These are phyloP conservation scores for Lynx canadensis DNA, from an alignment of 2,113 vertebrate species.

Conservation along the genomic window DNA sequence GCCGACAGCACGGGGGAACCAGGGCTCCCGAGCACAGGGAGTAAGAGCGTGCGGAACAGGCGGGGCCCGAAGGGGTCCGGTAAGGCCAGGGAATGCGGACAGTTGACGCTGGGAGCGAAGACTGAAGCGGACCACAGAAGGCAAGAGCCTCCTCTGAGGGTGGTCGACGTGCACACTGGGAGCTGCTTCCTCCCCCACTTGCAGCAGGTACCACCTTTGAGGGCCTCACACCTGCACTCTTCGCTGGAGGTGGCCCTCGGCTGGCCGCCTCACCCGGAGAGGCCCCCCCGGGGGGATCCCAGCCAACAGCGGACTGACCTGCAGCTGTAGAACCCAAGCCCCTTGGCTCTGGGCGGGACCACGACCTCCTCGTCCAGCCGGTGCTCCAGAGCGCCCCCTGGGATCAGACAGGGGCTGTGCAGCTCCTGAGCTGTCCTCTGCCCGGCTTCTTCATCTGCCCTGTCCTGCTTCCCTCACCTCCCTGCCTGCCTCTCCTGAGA, in stretches of 20 bases:
- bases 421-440: not conserved
- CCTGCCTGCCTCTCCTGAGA: not conserved
- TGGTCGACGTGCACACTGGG: fast-evolving
- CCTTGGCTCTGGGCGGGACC: not conserved
- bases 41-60: not conserved
- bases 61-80: not conserved
- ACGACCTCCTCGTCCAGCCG: fast-evolving
- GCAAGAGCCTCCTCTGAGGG: too few relatives aligned
- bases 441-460: fast-evolving
- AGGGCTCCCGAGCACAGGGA: not conserved
- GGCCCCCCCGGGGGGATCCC: fast-evolving
- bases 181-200: not conserved
- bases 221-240: not conserved
- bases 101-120: fast-evolving
- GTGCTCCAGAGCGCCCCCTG: not conserved
- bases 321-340: fast-evolving
- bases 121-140: not conserved
- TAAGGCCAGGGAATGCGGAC: not conserved
- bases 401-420: not conserved
- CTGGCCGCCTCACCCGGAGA: not conserved
- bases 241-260: not conserved
- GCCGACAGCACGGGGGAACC: not conserved
- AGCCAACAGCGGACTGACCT: fast-evolving
- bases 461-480: not conserved
- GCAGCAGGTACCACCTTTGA: not conserved